These are phyloP conservation scores for Pogonomyrmex barbatus DNA, from an alignment of 1,140 invertebrate genomes.

Conservation along the genomic window DNA sequence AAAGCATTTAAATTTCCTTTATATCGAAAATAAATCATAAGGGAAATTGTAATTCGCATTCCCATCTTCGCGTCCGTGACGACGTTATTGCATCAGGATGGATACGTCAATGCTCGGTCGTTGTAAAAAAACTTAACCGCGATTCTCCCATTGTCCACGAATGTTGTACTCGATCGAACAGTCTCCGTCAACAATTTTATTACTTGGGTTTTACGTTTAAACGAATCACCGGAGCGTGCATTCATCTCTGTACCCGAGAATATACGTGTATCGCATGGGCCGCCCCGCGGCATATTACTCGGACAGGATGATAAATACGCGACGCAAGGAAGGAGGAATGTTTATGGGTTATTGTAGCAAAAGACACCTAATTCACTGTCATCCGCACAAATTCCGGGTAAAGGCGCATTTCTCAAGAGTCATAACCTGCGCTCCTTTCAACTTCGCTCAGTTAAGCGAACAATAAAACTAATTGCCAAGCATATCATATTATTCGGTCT, in stretches of 20 bases:
- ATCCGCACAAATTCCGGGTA: slow-evolving; percentile 54
- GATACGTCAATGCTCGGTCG: slow-evolving; percentile 16
- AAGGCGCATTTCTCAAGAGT: slow-evolving; percentile 46
- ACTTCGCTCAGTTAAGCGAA: slow-evolving; percentile 17
- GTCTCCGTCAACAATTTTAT: slow-evolving; percentile 64
- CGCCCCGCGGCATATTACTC: slow-evolving; percentile 52
- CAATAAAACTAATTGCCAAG: slow-evolving; percentile 8
- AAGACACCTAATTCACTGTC: slow-evolving; percentile 68
- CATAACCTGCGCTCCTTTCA: slow-evolving; percentile 16
- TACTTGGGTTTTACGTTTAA: slow-evolving; percentile 60
- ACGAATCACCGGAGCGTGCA: slow-evolving; percentile 59
- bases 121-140: slow-evolving; percentile 53
- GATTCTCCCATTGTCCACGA: slow-evolving; percentile 26
- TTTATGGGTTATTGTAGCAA: slow-evolving; percentile 71
- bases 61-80: not conserved
- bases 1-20: slow-evolving; percentile 15
- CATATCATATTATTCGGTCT: not conserved
- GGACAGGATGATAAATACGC: slow-evolving; percentile 60
- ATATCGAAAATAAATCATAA: not conserved
- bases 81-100: not conserved
- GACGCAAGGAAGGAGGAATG: slow-evolving; percentile 25
- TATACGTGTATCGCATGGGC: slow-evolving; percentile 41
- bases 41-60: not conserved
- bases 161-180: slow-evolving; percentile 49
- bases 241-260: slow-evolving; percentile 58